Conservation (phyloP, 2,888 invertebrate species). For the Hypsopygia costalis region DNA sequence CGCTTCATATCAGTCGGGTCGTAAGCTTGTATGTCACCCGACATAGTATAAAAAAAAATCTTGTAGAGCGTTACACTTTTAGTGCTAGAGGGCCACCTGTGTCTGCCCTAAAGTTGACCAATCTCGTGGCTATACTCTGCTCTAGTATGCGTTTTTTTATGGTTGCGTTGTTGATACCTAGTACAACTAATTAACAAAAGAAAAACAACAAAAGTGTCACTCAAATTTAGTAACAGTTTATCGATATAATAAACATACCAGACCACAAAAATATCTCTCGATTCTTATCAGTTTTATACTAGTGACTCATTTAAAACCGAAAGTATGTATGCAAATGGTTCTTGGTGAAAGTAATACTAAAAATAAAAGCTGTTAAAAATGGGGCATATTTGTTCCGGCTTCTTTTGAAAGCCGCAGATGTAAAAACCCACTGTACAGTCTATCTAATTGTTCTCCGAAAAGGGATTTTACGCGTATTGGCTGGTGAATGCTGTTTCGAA, state of each 20-base stretch:
- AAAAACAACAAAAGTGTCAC: no score
- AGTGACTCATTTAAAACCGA: slow-evolving; percentile 4
- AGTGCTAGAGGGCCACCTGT: no score
- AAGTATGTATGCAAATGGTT: neutral
- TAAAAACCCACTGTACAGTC: slow-evolving; percentile 5
- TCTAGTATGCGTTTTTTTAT: no score
- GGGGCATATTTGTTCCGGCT: slow-evolving; percentile 3
- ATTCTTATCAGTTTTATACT: neutral
- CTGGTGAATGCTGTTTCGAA: slow-evolving; percentile 3
- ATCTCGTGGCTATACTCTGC: no score
- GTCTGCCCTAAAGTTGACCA: no score
- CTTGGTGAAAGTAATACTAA: slow-evolving; percentile 4
- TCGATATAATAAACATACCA: neutral
- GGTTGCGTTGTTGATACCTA: no score
- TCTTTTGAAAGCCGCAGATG: slow-evolving; percentile 5
- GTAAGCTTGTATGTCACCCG: no score
- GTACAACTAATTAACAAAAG: no score
- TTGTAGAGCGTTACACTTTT: no score
- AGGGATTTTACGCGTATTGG: slow-evolving; percentile 4
- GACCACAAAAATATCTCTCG: neutral
- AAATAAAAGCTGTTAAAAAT: neutral
- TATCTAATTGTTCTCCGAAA: slow-evolving; percentile 4
- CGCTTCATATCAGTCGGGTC: no score
- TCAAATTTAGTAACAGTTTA: neutral
- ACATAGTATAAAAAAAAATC: no score